Base-by-base conservation (phyloP, 2,113 vertebrate species). In the Pteronura brasiliensis region DNA sequence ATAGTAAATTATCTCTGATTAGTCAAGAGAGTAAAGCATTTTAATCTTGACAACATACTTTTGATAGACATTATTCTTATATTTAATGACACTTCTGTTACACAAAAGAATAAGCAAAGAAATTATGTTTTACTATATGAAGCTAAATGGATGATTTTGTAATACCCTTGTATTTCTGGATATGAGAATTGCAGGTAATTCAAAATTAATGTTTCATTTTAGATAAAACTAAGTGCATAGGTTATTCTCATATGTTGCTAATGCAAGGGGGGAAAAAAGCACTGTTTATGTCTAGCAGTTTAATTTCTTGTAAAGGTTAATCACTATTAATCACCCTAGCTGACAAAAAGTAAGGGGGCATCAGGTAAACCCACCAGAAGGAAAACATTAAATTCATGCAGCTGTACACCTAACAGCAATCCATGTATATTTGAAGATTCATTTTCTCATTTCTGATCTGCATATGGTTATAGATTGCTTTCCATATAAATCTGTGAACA, bases 401-500 rank as follows among this genome's bases (percentile, higher is more conserved):
- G 96, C 97, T 98, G 97, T 89, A 93, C 86, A 57, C 93, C 93
- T 98, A 97, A 95, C 34, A 93, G 92, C 90, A 98, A 94, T 92
- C 93, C 92, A 8, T 97, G 80, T 13, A 12, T 96, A 97, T 98
- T 36, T 97, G 94, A 98, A 98, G 97, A 98, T 93, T 95, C 89
- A 97, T 97, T 98, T 98, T 96, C 59, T 88, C 95, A 97, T 97
- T 95, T 97, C 84, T 69, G 95, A 94, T 97, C 95, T 97, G 98
- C 98, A 98, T 98, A 98, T 98, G 97, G 98, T 97, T 98, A 95
- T 97, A 98, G 95, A 98, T 98, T 98, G 98, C 88, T 98, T 98
- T 98, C 98, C 96, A 98, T 97, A 98, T 98, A 98, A 99, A 99
- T 99, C 98, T 98, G 97, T 98, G 97, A 98, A 98, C 44, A 42